These are phyloP conservation scores for Pissodes strobi DNA, from an alignment of 1,140 invertebrate species.

Conservation along the genomic window DNA sequence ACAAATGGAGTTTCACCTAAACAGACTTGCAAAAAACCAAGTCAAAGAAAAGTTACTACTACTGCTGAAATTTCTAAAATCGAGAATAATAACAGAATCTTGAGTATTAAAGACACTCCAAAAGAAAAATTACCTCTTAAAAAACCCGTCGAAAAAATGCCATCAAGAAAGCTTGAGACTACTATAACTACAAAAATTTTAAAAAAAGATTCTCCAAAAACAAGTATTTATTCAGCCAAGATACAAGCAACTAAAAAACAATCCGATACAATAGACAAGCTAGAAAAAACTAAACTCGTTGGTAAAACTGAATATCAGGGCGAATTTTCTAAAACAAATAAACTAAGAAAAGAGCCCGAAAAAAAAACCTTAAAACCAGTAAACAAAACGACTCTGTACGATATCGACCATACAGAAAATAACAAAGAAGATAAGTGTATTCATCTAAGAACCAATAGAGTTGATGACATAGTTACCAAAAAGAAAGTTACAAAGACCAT, in stretches of 20 bases:
- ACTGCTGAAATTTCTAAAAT: not conserved
- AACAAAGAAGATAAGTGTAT: slow-evolving; percentile 35
- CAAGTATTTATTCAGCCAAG: not conserved
- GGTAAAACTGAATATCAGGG: slow-evolving; percentile 30
- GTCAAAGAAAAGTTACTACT: not conserved
- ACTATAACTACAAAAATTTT: slow-evolving; percentile 1
- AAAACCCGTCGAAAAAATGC: slow-evolving; percentile 13
- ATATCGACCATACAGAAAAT: slow-evolving; percentile 34
- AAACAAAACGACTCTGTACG: slow-evolving; percentile 24
- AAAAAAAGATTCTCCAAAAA: slow-evolving; percentile 25
- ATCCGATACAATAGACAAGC: slow-evolving; percentile 17
- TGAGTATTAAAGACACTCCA: slow-evolving; percentile 14
- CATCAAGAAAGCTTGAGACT: slow-evolving; percentile 12
- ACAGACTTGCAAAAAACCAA: slow-evolving; percentile 20
- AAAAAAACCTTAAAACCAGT: slow-evolving; percentile 21
- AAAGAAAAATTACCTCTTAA: slow-evolving; percentile 9
- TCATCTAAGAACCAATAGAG: slow-evolving; percentile 40
- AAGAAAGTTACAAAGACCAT: slow-evolving; percentile 36
- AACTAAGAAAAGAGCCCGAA: slow-evolving; percentile 17
- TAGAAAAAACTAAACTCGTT: slow-evolving; percentile 32
- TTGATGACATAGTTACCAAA: slow-evolving; percentile 43
- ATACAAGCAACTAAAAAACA: slow-evolving; percentile 10
- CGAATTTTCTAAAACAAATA: slow-evolving; percentile 33
- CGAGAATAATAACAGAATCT: not conserved
- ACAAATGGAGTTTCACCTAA: slow-evolving; percentile 1